Percentiles rank a stretch among this genome's conserved stretches.
Conservation (phyloP, 2,888 invertebrate species). For the Bruchidius siliquastri region DNA sequence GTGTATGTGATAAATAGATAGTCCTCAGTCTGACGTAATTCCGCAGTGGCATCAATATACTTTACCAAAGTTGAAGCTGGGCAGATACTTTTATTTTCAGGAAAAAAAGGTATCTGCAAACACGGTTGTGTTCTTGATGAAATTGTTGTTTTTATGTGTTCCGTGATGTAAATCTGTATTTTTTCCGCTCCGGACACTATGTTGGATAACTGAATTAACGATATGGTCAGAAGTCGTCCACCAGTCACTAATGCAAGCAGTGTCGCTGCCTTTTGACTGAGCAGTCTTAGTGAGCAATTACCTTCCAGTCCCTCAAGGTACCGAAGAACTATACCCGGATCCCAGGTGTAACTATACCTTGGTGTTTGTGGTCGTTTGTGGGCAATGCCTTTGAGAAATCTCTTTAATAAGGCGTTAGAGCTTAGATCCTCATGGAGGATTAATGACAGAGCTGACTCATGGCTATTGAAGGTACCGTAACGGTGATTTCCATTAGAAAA, state of each 20-base stretch:
- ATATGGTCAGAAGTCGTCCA: constrained; percentile 1
- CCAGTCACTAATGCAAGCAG: background rate
- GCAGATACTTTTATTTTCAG: background rate
- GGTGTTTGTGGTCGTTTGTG: background rate
- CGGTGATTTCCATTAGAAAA: background rate
- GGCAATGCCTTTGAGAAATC: background rate
- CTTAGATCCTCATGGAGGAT: background rate
- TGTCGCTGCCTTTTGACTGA: background rate
- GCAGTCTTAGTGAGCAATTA: background rate
- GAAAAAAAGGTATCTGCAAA: background rate
- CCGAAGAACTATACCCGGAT: background rate
- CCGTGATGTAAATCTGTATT: background rate
- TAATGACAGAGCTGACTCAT: constrained; percentile 1
- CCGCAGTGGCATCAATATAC: background rate
- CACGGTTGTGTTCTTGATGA: background rate
- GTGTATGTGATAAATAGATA: background rate
- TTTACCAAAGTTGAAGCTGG: background rate
- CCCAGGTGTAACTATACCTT: background rate
- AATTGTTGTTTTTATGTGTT: background rate
- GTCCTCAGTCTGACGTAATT: background rate
- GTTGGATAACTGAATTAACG: constrained; percentile 1
- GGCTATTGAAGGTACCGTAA: background rate
- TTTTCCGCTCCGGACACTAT: background rate
- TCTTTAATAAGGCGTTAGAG: background rate
- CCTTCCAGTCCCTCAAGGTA: background rate